Base-by-base conservation (phyloP, 2,888 invertebrate genomes). In the Dasysyrphus tricinctus region DNA sequence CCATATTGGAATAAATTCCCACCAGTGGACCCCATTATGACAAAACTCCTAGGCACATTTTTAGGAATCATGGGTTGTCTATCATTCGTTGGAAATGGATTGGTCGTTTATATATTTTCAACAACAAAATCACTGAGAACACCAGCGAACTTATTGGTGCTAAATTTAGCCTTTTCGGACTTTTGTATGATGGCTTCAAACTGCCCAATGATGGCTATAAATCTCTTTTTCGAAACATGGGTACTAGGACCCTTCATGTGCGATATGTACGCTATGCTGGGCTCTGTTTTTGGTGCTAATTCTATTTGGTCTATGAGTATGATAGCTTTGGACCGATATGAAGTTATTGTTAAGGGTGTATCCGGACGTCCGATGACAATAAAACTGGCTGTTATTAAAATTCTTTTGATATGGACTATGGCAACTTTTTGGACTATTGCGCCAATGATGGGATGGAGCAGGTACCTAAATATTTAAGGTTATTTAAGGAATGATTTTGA, bases 241-340 rank as follows among this genome's bases (percentile, higher is more conserved):
- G 78, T 88, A 19, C 59, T 88, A n/a, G 89, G 89, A 19, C 95
- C 96, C 57, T 93, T 97, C 42, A 95, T 96, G 91, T 97, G 97
- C 92, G 96, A 97, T 91, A 89, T 97, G 3, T 97, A 97, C 92
- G 97, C 95, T 37, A 95, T 97, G 93, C 93, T 95, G 70, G 97
- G 97, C 39, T 97, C 97, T 54, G 93, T 97, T 77, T 97, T 96
- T 91, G 97, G 97, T 83, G 96, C 97, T 90, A 94, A 94, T 88
- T 97, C 97, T 86, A 97, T 97, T 90, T 97, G 97, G 96, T 96
- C 97, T 32, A 96, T 97, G 96, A 96, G 96, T 1, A 95, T 96
- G 94, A 97, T 97, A 89, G 96, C 97, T 76, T 94, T 97, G 89
- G 97, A 97, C 91, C 94, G 97, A 88, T 97, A 97, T 94, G 96